These are phyloP conservation scores for Morbakka virulenta DNA, from an alignment of 30 jellyfish, hydroid and myxozoan species.

Conservation along the genomic window DNA sequence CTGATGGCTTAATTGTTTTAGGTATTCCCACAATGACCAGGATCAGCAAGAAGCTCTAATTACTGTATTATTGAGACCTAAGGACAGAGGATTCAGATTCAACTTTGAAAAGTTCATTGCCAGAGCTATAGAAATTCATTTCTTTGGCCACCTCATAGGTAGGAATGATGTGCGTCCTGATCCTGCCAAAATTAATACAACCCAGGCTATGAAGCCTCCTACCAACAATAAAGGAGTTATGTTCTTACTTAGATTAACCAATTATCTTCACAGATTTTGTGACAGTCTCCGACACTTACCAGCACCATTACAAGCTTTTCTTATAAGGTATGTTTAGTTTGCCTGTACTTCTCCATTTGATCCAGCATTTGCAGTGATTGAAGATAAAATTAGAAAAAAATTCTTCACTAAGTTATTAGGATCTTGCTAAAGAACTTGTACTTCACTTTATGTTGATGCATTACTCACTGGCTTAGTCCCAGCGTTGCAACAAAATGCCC, in stretches of 20 bases:
- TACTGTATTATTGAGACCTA: background rate
- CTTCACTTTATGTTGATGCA: conserved; percentile 5
- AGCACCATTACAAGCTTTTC: conserved; percentile 14
- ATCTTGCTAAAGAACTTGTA: conserved; percentile 4
- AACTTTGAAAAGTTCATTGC: conserved; percentile 1
- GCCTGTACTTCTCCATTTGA: background rate
- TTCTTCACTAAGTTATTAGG: conserved; percentile 2
- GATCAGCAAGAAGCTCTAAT: conserved; percentile 2
- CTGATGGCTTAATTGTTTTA: conserved; percentile 12
- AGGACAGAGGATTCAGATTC: background rate
- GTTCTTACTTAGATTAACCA: background rate
- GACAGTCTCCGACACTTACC: background rate
- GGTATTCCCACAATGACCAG: conserved; percentile 1
- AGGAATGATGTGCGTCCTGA: conserved; percentile 18
- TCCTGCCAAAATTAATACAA: no score
- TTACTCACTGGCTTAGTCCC: conserved; percentile 13
- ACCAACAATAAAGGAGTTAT: conserved; percentile 4
- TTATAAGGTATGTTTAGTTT: background rate
- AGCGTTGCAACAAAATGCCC: background rate
- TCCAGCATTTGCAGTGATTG: no score
- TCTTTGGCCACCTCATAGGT: conserved; percentile 6
- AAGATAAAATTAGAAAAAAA: no score
- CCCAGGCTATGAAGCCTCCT: background rate
- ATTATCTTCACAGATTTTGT: conserved; percentile 17
- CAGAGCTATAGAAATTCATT: conserved; percentile 2